These are phyloP conservation scores for Clistopyga incitator DNA, from an alignment of 2,888 invertebrate genomes.

Conservation along the genomic window DNA sequence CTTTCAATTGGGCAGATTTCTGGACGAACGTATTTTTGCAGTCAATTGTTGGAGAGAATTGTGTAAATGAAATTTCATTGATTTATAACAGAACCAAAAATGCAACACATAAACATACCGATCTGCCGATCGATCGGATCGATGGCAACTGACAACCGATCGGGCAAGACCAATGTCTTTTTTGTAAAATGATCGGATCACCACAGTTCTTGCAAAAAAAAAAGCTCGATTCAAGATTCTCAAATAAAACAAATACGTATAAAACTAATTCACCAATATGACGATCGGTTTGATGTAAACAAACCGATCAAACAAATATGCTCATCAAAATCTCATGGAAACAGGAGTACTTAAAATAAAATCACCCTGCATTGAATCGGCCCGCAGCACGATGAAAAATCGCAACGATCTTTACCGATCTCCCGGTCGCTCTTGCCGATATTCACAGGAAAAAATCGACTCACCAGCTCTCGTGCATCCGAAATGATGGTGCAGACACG, in stretches of 20 bases:
- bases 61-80: not conserved
- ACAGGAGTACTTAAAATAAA: too few species aligned
- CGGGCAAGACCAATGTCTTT: too few species aligned
- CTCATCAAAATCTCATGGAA: too few species aligned
- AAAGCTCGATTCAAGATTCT: not conserved
- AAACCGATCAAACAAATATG: too few species aligned
- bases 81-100: not conserved
- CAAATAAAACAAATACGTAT: too few species aligned
- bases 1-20: too few species aligned
- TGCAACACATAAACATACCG: not conserved
- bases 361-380: not conserved
- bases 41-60: too few species aligned
- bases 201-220: not conserved
- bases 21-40: too few species aligned
- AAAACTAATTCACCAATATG: too few species aligned
- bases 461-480: constrained; percentile 72
- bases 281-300: too few species aligned
- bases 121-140: not conserved
- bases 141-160: not conserved
- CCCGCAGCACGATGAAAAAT: not conserved
- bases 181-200: too few species aligned
- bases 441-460: constrained; percentile 48
- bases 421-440: not conserved
- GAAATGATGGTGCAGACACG: constrained; percentile 72
- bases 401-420: not conserved